Base-by-base conservation (phyloP, 2,113 vertebrate genomes). In the Machaerirhynchus nigripectus region DNA sequence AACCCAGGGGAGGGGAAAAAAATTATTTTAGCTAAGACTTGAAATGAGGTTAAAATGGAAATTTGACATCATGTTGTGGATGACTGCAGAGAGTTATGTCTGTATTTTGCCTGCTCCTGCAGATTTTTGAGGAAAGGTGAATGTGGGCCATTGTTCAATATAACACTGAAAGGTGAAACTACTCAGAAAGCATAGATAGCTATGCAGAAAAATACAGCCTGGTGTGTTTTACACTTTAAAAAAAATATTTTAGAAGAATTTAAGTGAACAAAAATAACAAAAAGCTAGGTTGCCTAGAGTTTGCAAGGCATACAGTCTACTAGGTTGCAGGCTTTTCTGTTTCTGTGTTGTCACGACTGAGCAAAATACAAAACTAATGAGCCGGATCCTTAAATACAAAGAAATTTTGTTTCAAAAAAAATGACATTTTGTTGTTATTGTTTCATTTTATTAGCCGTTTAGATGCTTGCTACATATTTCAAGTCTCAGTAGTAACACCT, bases 31-130 rank as follows among this genome's bases (percentile, higher is more conserved):
- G 59, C 63, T 81, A 61, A 81, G 64, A 49, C 84, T 77, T 89
- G 31, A 87, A 90, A 81, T 89, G 11, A 78, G 12, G 39, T 85
- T 87, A 87, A 94, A 95, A 90, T 90, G 82, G 57, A 93, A 91
- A 93, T 96, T 20, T 85, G 59, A 64, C 40, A 50, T 85, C 78
- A 35, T 76, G 50, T 87, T 93, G 75, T 92, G 90, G 78, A 57
- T 95, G 67, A 69, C 78, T 70, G 64, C 85, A 85, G 78, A 87
- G 93, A 88, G 30, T 80, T 88, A 73, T 67, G 24, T 76, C 87
- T 82, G 78, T 74, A 73, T 78, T 83, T 88, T 53, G 12, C 67
- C 55, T 61, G 9, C 35, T 91, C 42, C 82, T 90, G 84, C 59
- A 80, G 78, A 79, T 87, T 91, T 93, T 91, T 92, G 79, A 80